Evolutionary conservation across 1,140 invertebrate genomes (phyloP).

Genomic region (Diploscapter pachys): DNA sequence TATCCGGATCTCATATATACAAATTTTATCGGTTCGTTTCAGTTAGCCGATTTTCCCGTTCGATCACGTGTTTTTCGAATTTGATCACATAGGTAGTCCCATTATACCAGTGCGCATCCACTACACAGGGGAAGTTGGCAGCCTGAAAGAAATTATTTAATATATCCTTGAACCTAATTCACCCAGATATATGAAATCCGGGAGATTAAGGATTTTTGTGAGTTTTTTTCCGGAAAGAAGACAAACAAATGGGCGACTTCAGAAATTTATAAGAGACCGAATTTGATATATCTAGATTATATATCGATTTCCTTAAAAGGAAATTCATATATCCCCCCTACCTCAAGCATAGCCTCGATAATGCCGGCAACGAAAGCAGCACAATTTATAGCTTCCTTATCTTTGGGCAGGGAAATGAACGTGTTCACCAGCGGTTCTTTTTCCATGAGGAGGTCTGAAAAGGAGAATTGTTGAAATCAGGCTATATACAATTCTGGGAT

Average conservation of each 20-base stretch:
- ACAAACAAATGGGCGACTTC: neutral
- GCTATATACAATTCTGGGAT: neutral
- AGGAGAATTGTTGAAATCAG: neutral
- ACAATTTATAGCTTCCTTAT: constrained; percentile 93
- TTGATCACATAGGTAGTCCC: constrained; percentile 98
- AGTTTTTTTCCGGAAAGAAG: neutral
- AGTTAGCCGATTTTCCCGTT: constrained; percentile 85
- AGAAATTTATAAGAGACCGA: neutral
- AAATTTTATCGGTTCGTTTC: constrained; percentile 61
- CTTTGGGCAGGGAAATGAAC: constrained; percentile 95
- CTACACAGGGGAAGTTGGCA: constrained; percentile 58
- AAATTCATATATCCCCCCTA: constrained; percentile 60
- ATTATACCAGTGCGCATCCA: constrained; percentile 86
- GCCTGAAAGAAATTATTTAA: constrained; percentile 38
- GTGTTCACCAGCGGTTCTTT: constrained; percentile 94
- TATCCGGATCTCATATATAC: neutral
- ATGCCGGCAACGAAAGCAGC: constrained; percentile 97
- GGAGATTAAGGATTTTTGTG: neutral
- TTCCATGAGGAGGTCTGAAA: constrained; percentile 87
- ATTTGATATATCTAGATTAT: constrained; percentile 62
- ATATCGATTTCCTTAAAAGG: constrained; percentile 62
- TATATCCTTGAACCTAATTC: constrained; percentile 3
- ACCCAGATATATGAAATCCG: neutral
- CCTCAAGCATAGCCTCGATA: constrained; percentile 88
- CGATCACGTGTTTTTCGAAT: constrained; percentile 89